Evolutionary conservation across 1,140 invertebrate genomes (phyloP).

Genomic region (Drosophila oshimai): DNA sequence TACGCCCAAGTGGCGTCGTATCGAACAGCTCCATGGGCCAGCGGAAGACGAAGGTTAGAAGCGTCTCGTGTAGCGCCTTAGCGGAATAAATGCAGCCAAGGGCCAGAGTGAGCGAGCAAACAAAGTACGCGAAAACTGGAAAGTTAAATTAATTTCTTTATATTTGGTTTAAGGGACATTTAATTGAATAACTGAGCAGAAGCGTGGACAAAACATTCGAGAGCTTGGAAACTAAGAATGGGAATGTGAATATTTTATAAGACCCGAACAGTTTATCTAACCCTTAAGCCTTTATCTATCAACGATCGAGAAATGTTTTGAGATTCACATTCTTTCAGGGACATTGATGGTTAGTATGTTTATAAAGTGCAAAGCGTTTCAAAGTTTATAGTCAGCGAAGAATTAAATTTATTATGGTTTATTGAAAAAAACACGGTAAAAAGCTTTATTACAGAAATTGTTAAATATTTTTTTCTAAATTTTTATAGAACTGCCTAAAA

Average conservation of each 20-base stretch:
- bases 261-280: not conserved
- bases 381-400: not conserved
- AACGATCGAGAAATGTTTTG: not conserved
- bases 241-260: not conserved
- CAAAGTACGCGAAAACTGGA: slow-evolving; percentile 80
- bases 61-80: slow-evolving; percentile 84
- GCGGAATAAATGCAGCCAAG: slow-evolving; percentile 78
- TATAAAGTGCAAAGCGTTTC: not conserved
- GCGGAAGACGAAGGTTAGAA: slow-evolving; percentile 86
- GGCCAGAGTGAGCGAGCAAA: slow-evolving; percentile 74
- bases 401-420: not conserved
- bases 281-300: not conserved
- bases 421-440: too few relatives aligned
- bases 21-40: slow-evolving; percentile 91
- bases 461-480: not conserved
- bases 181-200: not conserved
- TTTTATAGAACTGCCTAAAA: not conserved
- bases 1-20: slow-evolving; percentile 89
- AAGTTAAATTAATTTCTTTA: slow-evolving; percentile 10
- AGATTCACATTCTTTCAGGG: not conserved
- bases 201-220: too few relatives aligned
- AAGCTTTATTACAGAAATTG: too few relatives aligned
- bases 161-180: not conserved
- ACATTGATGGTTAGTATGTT: not conserved
- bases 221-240: too few relatives aligned